Percentiles rank a stretch among this genome's conserved stretches.
Conservation (phyloP, 2,888 invertebrate species). For the Microlaimidae sp. region DNA sequence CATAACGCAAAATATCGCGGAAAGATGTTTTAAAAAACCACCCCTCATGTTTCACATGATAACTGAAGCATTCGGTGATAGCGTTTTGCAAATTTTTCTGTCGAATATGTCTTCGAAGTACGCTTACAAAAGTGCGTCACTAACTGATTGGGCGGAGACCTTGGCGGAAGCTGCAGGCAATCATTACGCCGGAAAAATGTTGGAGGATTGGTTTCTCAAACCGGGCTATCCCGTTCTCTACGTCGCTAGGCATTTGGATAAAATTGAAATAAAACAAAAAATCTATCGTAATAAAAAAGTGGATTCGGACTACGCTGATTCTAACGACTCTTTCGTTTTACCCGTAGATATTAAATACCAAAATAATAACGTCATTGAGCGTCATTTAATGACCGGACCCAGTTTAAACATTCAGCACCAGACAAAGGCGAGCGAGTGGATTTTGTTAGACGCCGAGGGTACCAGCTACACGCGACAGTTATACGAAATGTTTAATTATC, state of each 20-base stretch:
- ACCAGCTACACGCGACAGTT: neutral
- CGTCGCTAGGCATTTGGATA: neutral
- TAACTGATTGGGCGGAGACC: neutral
- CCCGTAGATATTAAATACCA: no score
- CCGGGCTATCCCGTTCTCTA: neutral
- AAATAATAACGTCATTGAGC: no score
- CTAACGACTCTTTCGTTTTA: neutral
- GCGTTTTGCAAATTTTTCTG: neutral
- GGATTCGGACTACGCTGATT: neutral
- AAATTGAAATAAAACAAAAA: neutral
- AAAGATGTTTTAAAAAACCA: neutral
- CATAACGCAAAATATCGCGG: neutral
- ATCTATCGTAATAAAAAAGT: neutral
- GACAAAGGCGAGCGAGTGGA: neutral
- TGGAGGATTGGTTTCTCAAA: neutral
- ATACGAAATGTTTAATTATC: neutral
- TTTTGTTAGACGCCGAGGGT: neutral
- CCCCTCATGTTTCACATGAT: constrained; percentile 3
- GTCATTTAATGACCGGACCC: neutral
- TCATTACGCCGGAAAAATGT: neutral
- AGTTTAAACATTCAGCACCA: neutral
- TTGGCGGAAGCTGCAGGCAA: neutral
- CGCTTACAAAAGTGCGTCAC: neutral
- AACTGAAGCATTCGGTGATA: neutral
- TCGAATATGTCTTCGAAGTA: neutral